Evolutionary conservation across 92 coral and sea anemone species (phyloP), one percentile per base, ranked within the genome.

Genomic region (Porites lobata): DNA sequence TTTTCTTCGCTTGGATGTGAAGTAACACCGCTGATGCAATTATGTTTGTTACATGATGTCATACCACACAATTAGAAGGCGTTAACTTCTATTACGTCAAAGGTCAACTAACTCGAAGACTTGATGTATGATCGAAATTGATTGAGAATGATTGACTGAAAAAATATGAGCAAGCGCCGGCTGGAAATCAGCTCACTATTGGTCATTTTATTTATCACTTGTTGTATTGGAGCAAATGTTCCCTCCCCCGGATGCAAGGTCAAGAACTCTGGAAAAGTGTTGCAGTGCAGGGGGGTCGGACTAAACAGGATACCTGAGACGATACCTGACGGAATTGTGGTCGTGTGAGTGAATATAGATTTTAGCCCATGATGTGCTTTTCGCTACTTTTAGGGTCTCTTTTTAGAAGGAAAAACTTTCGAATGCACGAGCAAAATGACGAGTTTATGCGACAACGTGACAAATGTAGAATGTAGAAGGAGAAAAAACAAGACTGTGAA

Each of bases 21-120:
- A 38, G 47, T 38, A 38, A 38, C 47, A 38, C 6, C 6, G 47
- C 47, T 38, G 47, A 38, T 38, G 19, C 18, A 63, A 54, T 54
- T 54, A 13, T 63, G 67, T 63, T 63, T 7, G 19, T 63, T 63
- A 63, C 1, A 3, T 4, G n/a, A 50, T 17, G 6, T 24, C 1
- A 12, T 52, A 18, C 17, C 32, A 2, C 17, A 0, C 14, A 22
- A 80, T 64, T 80, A 66, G 50, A 58, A 18, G 65, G 22, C 65
- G 53, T 80, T 20, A 80, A 52, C 73, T 80, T 79, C 20, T 79
- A 52, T 80, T 80, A 8, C 85, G 85, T 80, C 85, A 67, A 8
- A 66, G 8, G 22, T 13, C 50, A 66, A 18, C 75, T 47, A 66
- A 18, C 75, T 47, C 12, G 7, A 52, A 66, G 53, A 51, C 15